Evolutionary conservation across 2,113 vertebrate species (phyloP), one percentile per base, ranked within the genome.

Genomic region (Macquaria ambigua): DNA sequence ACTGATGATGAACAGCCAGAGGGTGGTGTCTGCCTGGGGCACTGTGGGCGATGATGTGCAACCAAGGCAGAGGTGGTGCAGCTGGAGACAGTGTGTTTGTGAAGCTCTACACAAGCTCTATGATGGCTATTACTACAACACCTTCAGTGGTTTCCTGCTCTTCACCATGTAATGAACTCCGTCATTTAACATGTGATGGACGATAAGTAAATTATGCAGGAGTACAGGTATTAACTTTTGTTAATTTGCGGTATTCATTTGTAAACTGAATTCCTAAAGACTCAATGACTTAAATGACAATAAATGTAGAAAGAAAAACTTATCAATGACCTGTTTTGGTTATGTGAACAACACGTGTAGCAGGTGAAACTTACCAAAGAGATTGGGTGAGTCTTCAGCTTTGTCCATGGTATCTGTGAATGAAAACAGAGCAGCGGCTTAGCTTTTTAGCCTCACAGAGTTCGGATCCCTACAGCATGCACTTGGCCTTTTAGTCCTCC

Each of bases 341-440:
- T 43, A 23, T 70, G 25, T 62, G 39, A 46, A 6, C 25, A 48
- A 50, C 39, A 37, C 2, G 23, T 34, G 10, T 15, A 8, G 41
- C 28, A 1, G 28, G 53, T 18, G 16, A 62, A 92, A 94, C 97
- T 96, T 92, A 99, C 98, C 97, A 99, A 92, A 87, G 94, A 95
- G 84, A 99, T 99, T 11, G 98, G 98, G 82, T 99, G 97, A 53
- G 98, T 98, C 95, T 99, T 99, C 90, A 99, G 84, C 93, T 99
- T 99, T 80, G 98, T 99, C 98, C 98, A 99, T 83, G 97, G 98
- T 91, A 99, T 99, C 98, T 99, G 93, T 52, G 91, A 94, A 73
- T 50, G 20, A 90, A 91, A 90, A 87, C 12, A 67, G 46, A 67
- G 15, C n/a, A 81, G n/a, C 1, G 8, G 18, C 52, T 89, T 69